Evolutionary conservation across 2,797 vertebrate species (phyloP).

Genomic region (Ficedula albicollis): DNA sequence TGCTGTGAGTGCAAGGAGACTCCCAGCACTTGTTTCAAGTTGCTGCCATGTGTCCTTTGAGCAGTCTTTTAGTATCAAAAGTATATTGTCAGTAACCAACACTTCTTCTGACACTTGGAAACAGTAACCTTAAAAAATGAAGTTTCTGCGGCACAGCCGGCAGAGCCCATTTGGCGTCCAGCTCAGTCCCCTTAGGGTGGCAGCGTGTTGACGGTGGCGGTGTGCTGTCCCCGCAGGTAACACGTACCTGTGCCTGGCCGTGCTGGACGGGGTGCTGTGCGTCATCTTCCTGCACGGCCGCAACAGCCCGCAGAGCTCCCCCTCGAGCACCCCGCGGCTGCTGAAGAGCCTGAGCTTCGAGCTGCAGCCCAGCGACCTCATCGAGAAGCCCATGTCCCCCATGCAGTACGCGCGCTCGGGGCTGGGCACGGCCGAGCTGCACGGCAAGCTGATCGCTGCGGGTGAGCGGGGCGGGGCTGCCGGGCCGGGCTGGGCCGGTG

Average conservation of each 20-base stretch:
- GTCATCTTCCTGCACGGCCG: conserved; percentile 97
- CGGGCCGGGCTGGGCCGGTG: rapidly evolving
- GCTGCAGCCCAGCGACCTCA: conserved; percentile 81
- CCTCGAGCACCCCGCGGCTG: conserved; percentile 91
- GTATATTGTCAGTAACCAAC: neutral
- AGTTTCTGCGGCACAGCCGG: neutral
- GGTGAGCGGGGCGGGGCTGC: conserved; percentile 52
- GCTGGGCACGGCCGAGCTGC: conserved; percentile 89
- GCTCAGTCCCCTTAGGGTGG: rapidly evolving
- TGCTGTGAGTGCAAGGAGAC: rapidly evolving
- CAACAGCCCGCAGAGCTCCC: conserved; percentile 93
- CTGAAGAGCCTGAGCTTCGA: conserved; percentile 97
- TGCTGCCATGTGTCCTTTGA: rapidly evolving
- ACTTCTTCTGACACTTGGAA: neutral
- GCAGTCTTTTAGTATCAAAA: neutral
- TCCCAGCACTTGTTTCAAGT: neutral
- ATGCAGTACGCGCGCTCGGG: conserved; percentile 97
- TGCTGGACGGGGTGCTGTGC: conserved; percentile 92
- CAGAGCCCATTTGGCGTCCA: neutral
- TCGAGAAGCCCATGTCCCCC: conserved; percentile 89
- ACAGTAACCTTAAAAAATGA: neutral
- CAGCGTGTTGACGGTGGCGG: neutral
- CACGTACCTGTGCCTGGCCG: conserved; percentile 95
- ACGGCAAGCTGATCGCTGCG: conserved; percentile 89
- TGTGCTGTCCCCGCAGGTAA: conserved; percentile 78